Conservation (phyloP, 2,113 vertebrate genomes). For the Hypanus sabinus region DNA sequence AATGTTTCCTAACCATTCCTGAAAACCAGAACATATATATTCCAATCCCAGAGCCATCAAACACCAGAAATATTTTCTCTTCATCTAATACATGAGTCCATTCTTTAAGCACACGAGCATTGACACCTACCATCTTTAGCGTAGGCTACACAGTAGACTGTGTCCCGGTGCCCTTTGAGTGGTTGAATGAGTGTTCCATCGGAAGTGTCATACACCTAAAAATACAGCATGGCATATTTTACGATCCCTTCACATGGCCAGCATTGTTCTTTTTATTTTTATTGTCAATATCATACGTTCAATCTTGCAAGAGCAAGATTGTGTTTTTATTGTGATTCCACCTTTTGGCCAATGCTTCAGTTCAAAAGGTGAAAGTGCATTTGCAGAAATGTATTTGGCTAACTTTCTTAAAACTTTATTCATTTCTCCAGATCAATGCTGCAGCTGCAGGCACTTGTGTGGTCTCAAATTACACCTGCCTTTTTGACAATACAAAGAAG, state of each 20-base stretch:
- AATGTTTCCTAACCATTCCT: too few species aligned
- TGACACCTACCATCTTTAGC: constrained; percentile 81
- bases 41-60: too few species aligned
- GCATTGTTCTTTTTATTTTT: not conserved
- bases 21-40: too few species aligned
- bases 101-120: not conserved
- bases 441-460: too few species aligned
- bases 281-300: not conserved
- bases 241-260: not conserved
- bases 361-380: not conserved
- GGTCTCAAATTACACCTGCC: not conserved
- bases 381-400: too few species aligned
- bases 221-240: not conserved
- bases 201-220: constrained; percentile 86
- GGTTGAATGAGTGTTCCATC: constrained; percentile 89
- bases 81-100: not conserved
- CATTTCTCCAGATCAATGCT: too few species aligned
- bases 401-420: too few species aligned
- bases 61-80: too few species aligned
- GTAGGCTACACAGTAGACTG: constrained; percentile 91
- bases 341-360: too few species aligned
- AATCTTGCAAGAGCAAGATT: not conserved
- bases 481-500: not conserved
- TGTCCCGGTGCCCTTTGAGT: constrained; percentile 90
- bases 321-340: too few species aligned